phyloP scores from a whole-genome alignment of 37 sponge, comb jelly and placozoan genomes.

The Mnemiopsis leidyi region DNA sequence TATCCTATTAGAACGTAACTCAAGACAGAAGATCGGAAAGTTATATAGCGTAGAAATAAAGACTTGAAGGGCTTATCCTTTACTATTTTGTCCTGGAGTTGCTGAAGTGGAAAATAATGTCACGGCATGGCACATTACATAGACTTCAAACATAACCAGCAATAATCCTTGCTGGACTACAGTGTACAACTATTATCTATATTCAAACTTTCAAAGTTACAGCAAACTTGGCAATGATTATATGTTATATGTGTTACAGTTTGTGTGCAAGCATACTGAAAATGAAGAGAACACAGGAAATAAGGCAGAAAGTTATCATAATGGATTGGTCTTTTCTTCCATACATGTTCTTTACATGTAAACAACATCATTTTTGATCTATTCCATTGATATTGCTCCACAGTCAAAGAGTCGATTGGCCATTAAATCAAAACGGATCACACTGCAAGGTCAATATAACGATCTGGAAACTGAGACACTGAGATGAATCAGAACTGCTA shows the following conservation, averaged over 20 bases:
- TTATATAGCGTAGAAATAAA: not conserved
- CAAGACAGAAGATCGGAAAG: not conserved
- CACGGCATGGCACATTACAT: not conserved
- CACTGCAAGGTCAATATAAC: too few relatives aligned
- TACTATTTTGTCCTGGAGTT: not conserved
- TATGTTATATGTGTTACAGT: too few relatives aligned
- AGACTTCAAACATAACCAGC: not conserved
- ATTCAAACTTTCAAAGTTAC: not conserved
- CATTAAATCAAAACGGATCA: too few relatives aligned
- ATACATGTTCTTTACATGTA: too few relatives aligned
- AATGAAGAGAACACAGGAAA: not conserved
- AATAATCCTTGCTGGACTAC: not conserved
- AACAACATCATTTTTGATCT: too few relatives aligned
- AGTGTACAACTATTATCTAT: too few relatives aligned
- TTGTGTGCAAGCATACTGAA: not conserved
- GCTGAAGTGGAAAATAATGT: not conserved
- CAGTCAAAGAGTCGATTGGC: too few relatives aligned
- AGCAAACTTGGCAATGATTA: not conserved
- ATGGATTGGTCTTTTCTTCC: too few relatives aligned
- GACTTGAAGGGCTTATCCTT: not conserved
- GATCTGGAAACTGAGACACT: too few relatives aligned
- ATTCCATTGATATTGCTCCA: too few relatives aligned
- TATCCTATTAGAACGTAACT: not conserved
- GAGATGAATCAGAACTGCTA: too few relatives aligned
- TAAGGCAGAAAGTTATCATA: too few relatives aligned